Conservation (phyloP, 2,113 vertebrate species). For the Otolemur garnettii region DNA sequence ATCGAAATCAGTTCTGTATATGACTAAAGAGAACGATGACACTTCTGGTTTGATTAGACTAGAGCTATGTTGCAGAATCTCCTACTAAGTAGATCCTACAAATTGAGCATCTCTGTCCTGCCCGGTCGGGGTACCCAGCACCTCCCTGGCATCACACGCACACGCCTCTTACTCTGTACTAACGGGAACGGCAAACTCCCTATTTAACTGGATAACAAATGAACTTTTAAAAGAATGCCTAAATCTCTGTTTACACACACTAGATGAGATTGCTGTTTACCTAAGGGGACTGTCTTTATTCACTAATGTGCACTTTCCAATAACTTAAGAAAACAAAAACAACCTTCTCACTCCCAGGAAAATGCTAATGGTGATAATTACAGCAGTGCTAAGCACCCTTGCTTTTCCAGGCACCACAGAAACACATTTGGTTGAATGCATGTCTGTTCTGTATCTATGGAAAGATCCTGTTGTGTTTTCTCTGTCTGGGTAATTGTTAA, state of each 20-base stretch:
- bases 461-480: conserved; percentile 64
- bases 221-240: conserved; percentile 67
- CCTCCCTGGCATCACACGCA: neutral
- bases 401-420: conserved; percentile 65
- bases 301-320: conserved; percentile 78
- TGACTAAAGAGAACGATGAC: neutral
- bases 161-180: neutral
- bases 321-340: conserved; percentile 79
- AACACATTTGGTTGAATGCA: conserved; percentile 50
- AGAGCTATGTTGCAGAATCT: neutral
- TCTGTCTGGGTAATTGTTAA: conserved; percentile 72
- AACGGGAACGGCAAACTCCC: conserved; percentile 10
- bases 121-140: neutral
- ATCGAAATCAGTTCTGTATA: conserved; percentile 16
- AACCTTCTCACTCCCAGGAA: conserved; percentile 68
- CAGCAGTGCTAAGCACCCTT: conserved; percentile 43
- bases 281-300: conserved; percentile 57
- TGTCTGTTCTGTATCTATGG: conserved; percentile 66
- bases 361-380: conserved; percentile 70
- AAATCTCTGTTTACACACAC: conserved; percentile 70
- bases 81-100: neutral
- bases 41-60: neutral
- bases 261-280: conserved; percentile 74
- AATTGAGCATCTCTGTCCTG: neutral
- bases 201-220: conserved; percentile 75